Base-by-base conservation (phyloP, 2,888 invertebrate species). In the Bombyx huttoni region DNA sequence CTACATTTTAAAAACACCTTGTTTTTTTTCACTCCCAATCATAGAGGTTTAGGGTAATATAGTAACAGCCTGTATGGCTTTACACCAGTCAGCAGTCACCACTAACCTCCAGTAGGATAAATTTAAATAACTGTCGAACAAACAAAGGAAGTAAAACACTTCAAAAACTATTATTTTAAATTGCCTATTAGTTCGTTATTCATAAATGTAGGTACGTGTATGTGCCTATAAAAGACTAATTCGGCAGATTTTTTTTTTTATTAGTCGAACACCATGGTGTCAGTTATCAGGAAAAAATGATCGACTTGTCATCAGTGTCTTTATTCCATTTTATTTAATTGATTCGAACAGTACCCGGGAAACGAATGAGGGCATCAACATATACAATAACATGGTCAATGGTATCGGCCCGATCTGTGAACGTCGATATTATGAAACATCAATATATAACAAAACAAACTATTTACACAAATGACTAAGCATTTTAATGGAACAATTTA, bases 391-490 rank as follows among this genome's bases (percentile, higher is more conserved):
- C 64, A 65, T 63, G 55, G 63, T 58, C 66, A 67, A 67, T 54
- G 68, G 61, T 68, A 65, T 68, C 70, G 68, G 69, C 65, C 60
- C 74, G 73, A 70, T 70, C 64, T 72, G 71, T 72, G 72, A 78
- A 86, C 85, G 84, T 79, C 75, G 83, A 85, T 85, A 81, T 77
- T 70, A 75, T 74, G 73, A 77, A 81, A 87, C 84, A 86, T 79
- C 78, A 78, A 83, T 81, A 83, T 81, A 73, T 73, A 83, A 84
- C 80, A 81, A 81, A 83, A 81, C 79, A 79, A 77, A 78, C 74
- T 83, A 85, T 82, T 65, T 82, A 83, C 78, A 74, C 66, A 68
- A 68, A 73, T 67, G 60, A 68, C 64, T 64, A 63, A 62, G 61
- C 57, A 62, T 62, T 59, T 57, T 57, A 59, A 40, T 12, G 12